These are phyloP conservation scores for Trachops cirrhosus DNA, from an alignment of 2,797 vertebrate genomes.

Conservation along the genomic window DNA sequence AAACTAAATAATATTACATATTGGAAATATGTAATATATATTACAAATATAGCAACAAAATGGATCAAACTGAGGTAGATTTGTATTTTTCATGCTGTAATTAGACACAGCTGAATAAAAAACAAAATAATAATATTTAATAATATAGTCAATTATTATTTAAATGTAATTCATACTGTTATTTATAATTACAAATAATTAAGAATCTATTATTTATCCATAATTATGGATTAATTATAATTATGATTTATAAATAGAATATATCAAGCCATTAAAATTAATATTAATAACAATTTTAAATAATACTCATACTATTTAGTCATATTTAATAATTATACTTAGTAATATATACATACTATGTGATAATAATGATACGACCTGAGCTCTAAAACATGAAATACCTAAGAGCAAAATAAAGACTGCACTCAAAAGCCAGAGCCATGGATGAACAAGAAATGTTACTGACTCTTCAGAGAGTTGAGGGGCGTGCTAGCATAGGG, in stretches of 20 bases:
- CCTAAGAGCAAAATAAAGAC: not conserved
- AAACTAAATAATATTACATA: not conserved
- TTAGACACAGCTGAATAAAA: not conserved
- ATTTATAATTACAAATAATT: not conserved
- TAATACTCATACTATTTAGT: not conserved
- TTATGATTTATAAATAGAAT: not conserved
- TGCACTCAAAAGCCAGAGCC: not conserved
- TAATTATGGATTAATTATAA: not conserved
- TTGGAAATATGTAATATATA: not conserved
- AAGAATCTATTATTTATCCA: not conserved
- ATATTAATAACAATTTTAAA: not conserved
- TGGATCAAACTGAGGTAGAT: not conserved
- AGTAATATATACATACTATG: not conserved
- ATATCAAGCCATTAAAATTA: not conserved
- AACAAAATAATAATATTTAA: not conserved
- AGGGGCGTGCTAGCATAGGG: not conserved
- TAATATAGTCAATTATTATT: not conserved
- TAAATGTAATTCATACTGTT: not conserved
- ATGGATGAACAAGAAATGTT: not conserved
- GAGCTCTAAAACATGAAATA: not conserved
- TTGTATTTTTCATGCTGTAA: not conserved
- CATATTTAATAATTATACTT: not conserved
- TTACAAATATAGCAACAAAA: not conserved
- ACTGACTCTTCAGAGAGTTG: not conserved
- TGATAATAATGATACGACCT: not conserved